These are phyloP conservation scores for Emydocephalus ijimae DNA, from an alignment of 2,113 vertebrate genomes.

Conservation along the genomic window DNA sequence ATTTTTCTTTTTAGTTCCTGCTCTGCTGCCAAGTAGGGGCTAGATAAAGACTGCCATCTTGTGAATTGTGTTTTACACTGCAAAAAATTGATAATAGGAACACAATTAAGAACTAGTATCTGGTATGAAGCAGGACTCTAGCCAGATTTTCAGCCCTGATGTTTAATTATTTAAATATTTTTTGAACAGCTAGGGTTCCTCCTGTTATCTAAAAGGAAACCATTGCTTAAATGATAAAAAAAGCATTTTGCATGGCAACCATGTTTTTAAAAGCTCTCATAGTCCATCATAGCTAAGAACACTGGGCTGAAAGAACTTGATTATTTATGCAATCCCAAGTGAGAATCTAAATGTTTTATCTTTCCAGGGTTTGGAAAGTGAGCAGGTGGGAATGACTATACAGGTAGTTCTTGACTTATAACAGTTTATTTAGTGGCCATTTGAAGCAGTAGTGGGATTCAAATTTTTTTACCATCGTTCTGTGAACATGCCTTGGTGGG, in stretches of 20 bases:
- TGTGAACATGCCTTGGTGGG: too few relatives aligned
- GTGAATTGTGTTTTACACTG: neutral
- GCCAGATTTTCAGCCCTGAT: neutral
- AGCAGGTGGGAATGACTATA: neutral
- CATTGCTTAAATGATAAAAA: neutral
- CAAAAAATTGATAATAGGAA: neutral
- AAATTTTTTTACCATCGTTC: too few relatives aligned
- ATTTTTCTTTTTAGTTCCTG: neutral
- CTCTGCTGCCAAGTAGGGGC: neutral
- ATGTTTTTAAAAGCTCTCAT: neutral
- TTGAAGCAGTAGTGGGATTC: too few relatives aligned
- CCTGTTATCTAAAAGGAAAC: neutral
- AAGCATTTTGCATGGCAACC: neutral
- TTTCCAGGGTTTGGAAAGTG: neutral
- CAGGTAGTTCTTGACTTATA: too few relatives aligned
- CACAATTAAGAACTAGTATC: neutral
- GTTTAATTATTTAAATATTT: neutral
- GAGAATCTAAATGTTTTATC: neutral
- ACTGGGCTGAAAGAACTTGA: neutral
- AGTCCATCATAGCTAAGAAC: neutral
- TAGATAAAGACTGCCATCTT: conserved; percentile 2
- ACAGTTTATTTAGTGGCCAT: too few relatives aligned
- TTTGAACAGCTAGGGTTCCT: neutral
- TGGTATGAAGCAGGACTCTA: neutral
- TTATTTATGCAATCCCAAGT: neutral